Evolutionary conservation across 2,888 invertebrate genomes (phyloP), one percentile per base, ranked within the genome.

Genomic region (Agrotis clavis): DNA sequence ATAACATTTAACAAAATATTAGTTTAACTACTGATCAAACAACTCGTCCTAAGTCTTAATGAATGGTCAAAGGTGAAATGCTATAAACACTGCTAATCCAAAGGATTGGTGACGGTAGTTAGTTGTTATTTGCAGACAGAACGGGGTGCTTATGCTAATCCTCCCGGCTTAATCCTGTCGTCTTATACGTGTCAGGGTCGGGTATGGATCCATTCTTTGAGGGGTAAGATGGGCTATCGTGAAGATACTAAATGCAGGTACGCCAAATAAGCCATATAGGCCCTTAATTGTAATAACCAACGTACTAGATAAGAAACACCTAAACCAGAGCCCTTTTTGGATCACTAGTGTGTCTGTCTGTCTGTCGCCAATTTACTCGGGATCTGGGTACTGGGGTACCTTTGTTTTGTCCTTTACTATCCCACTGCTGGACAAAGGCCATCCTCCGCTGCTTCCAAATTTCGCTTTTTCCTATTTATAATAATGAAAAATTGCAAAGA

Each of bases 101-200:
- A 9, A 60, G n/a, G 61, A 53, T 71, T 35, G 59, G 21, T 72
- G 60, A 72, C 18, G 4, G 51, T 60, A 47, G 35, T 72, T 21
- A 4, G 35, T 60, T 53, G 51, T 72, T 41, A 72, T 60, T 71
- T 72, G 47, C 13, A 21, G 47, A 47, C 21, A 21, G 35, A 21
- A 35, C n/a, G 13, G 53, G 35, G 21, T 2, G 72, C 51, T 71
- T 72, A 72, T 53, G 60, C 9, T 51, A 35, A 60, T 60, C 71
- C 73, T 53, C 30, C 35, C 21, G 47, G 51, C n/a, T n/a, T 60
- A 71, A 71, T 47, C 71, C 71, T 1, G 7, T 47, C 51, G 72
- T 47, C 73, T 71, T 72, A 72, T 47, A 16, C 16, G 73, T 45
- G 30, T 30, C 30, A 51, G 11, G 56, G 57, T 9, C 14, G 45